Evolutionary conservation across 2,797 vertebrate species (phyloP).

Genomic region (Cirrhinus mrigala): DNA sequence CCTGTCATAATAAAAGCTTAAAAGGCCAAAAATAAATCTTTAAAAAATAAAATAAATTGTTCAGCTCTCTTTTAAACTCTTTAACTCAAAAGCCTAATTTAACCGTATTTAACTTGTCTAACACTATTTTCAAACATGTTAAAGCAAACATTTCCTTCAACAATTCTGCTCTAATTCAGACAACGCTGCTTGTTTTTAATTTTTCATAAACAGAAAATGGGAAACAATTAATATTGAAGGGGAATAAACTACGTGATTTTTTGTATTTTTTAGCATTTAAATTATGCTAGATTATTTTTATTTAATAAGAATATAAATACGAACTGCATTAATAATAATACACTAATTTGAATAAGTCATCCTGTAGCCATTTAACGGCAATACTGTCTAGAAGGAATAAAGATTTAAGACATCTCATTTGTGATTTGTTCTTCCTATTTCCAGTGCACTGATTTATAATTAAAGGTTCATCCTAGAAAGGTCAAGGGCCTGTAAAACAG

Average conservation of each 20-base stretch:
- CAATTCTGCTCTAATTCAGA: not conserved
- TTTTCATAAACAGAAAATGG: not conserved
- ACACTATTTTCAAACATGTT: not conserved
- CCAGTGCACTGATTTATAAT: not conserved
- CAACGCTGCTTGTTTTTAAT: not conserved
- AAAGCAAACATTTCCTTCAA: not conserved
- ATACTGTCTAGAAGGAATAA: not conserved
- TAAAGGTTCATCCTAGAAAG: not conserved
- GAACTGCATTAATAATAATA: not conserved
- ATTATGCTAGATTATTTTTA: not conserved
- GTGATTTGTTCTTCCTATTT: not conserved
- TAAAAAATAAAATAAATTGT: no score
- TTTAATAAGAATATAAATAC: not conserved
- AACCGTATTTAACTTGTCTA: no score
- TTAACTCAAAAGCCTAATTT: no score
- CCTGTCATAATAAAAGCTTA: no score
- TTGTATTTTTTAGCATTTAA: not conserved
- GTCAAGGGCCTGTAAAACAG: not conserved
- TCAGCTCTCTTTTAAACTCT: no score
- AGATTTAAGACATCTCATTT: not conserved
- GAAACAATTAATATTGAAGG: not conserved
- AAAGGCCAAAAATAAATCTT: no score
- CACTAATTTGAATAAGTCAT: not conserved
- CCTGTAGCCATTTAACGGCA: not conserved
- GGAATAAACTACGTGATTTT: not conserved